phyloP scores from a whole-genome alignment of 2,888 invertebrate species.

The Tipula vernalis region DNA sequence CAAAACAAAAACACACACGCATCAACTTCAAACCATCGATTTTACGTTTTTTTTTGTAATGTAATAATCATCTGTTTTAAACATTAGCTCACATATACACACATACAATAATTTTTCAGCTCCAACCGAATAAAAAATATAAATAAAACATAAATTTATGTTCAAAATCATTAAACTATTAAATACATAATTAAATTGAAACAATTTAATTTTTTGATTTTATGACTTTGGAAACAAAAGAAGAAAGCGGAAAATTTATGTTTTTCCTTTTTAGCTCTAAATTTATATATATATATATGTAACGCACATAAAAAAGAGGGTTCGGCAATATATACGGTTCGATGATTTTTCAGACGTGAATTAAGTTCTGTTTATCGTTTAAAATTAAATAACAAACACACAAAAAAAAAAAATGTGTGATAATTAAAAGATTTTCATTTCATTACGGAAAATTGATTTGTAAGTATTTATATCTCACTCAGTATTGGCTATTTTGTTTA shows the following conservation, averaged over 20 bases:
- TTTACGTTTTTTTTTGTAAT: not conserved
- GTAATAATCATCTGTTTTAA: not conserved
- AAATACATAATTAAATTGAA: slow-evolving; percentile 4
- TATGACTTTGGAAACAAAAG: not conserved
- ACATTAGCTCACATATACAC: not conserved
- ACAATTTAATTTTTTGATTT: not conserved
- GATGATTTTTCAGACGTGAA: not conserved
- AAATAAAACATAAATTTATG: slow-evolving; percentile 4
- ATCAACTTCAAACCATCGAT: not conserved
- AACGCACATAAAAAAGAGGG: not conserved
- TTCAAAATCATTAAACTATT: slow-evolving; percentile 4
- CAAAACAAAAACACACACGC: not conserved
- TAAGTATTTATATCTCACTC: not conserved
- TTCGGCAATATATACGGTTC: not conserved
- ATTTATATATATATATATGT: not conserved
- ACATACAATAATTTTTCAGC: not conserved
- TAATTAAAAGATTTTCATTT: not conserved
- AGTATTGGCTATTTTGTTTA: not conserved
- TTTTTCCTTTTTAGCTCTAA: not conserved
- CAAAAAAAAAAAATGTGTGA: not conserved
- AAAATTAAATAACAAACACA: not conserved
- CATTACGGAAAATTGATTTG: not conserved
- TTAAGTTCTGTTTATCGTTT: not conserved
- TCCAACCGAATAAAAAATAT: not conserved
- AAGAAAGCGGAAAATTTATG: not conserved